Conservation (phyloP, 2,797 vertebrate species). For the Psittacula derbiana region DNA sequence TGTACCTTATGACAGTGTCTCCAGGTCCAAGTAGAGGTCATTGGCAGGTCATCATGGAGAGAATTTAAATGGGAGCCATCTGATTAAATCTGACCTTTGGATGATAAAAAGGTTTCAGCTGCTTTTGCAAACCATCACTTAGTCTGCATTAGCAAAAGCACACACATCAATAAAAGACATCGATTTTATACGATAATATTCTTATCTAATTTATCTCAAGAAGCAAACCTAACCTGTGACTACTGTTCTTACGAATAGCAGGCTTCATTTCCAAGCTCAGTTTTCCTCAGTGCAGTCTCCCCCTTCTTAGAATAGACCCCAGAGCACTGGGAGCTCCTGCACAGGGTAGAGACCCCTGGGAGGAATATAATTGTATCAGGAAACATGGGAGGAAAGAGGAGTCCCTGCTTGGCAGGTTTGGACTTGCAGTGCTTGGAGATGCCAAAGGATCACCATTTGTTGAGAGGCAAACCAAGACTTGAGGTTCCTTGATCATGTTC, state of each 20-base stretch:
- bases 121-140: not conserved
- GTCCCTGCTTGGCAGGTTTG: not conserved
- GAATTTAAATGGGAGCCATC: not conserved
- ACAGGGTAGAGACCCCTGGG: not conserved
- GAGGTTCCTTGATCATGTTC: rapidly evolving
- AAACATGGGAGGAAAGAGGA: not conserved
- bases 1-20: not conserved
- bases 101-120: not conserved
- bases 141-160: slow-evolving; percentile 3
- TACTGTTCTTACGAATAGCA: not conserved
- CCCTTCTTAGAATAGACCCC: not conserved
- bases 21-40: not conserved
- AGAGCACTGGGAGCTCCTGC: not conserved
- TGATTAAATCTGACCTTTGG: slow-evolving; percentile 21
- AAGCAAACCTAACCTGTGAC: not conserved
- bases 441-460: not conserved
- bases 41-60: not conserved
- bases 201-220: not conserved
- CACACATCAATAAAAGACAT: not conserved
- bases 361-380: not conserved
- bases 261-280: not conserved
- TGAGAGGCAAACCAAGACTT: not conserved
- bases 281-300: not conserved
- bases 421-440: not conserved
- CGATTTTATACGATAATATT: not conserved